Base-by-base conservation (phyloP, 2,113 vertebrate genomes). In the Pitta sordida region DNA sequence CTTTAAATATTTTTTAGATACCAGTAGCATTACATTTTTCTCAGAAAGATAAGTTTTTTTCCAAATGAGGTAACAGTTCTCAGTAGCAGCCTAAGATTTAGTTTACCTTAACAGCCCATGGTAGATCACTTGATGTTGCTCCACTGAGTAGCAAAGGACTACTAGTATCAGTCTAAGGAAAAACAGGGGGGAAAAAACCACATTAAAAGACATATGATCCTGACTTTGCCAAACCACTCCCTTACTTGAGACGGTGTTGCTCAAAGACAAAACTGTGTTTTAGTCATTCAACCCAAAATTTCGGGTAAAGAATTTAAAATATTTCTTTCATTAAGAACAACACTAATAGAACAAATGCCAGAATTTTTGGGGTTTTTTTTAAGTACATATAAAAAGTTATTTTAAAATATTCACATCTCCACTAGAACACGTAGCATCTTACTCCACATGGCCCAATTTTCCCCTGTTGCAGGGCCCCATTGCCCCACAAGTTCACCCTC, bases 101-200 rank as follows among this genome's bases (percentile, higher is more conserved):
- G 27, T 92, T 97, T 97, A 99, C 99, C 98, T 99, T 99, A 62
- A 99, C 98, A 75, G 98, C 97, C 99, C 99, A 99, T 46, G 98
- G 98, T 65, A 97, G 64, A 78, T 99, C 99, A 70, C 49, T 67
- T 44, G 97, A 82, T 92, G 97, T 93, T 24, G 97, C 95, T 95
- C 98, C 98, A 83, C 98, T 88, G 83, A 96, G 95, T 41, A 98
- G 97, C 91, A 98, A 97, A 17, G 99, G 99, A 94, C 99, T 99
- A 88, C 95, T 97, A 17, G 98, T 98, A 96, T 99, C 99, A 91
- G 98, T 98, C 99, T 99, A 95, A 48, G 53, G 32, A 67, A 83
- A 89, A 77, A 95, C 2, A 91, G 43, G 55, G 43, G 55, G 26
- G 30, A 39, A 65, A 34, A 91, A 41, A 67, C 14, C 30, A 46